Evolutionary conservation across 2,888 invertebrate genomes (phyloP), one percentile per base, ranked within the genome.

Genomic region (Leucophenga montana): DNA sequence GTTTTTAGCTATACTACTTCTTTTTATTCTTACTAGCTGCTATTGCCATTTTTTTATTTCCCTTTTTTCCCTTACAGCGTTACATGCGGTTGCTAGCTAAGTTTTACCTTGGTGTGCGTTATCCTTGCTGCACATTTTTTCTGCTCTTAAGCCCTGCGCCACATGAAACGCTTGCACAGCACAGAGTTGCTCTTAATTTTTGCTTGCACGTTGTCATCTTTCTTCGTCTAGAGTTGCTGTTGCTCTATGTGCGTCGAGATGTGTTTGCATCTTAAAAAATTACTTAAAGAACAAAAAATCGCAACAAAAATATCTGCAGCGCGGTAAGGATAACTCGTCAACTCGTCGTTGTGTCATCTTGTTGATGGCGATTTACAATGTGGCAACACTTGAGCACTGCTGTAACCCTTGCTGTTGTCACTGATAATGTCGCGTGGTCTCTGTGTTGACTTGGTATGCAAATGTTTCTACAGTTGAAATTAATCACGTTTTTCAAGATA

Each of bases 1-100:
- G 84, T 84, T 85, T 85, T 85, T 82, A 83, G 81, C 82, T 79
- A 79, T 74, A 75, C 77, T 79, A 77, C 71, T 71, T 67, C 61
- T 54, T 46, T 64, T 33, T 33, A n/a, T 53, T n/a, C 48, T 50
- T 16, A 4, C 18, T 22, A 39, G 22, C 61, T n/a, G 22, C 5
- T n/a, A 11, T 39, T n/a, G n/a, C n/a, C n/a, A n/a, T 48, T 50
- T 18, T n/a, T 46, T 6, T 33, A 8, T 59, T 33, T 48, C n/a
- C 13, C 61, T 27, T 33, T 67, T 68, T 46, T 16, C 8, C 22
- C n/a, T 27, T 50, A 6, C 27, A 16, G 14, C 50, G 16, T n/a
- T 65, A 27, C 18, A 11, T 66, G 48, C 64, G 22, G 48, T 48
- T 48, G 48, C 62, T 64, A 53, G 66, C 66, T 33, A 50, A 66